A percentile compares a stretch with the other conserved stretches of the same genome.
Evolutionary conservation across 2,888 invertebrate genomes (phyloP).

Genomic region (Agrochola litura): DNA sequence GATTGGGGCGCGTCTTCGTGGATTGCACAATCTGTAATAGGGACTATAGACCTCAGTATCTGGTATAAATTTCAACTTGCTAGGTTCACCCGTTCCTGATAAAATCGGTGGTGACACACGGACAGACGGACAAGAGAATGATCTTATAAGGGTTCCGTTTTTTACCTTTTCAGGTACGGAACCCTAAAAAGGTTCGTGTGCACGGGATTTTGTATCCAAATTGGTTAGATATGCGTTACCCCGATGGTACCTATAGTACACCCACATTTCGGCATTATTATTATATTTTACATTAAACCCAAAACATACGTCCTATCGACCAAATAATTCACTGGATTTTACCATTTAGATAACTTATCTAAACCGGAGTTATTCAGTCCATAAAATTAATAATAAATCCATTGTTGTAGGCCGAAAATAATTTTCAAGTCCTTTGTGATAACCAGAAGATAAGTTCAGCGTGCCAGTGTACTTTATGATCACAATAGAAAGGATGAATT

Average conservation of each 20-base stretch:
- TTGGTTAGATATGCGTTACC: too few relatives aligned
- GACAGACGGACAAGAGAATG: too few relatives aligned
- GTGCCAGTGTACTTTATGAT: slow-evolving; percentile 44
- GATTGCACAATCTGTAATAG: too few relatives aligned
- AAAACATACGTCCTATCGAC: neutral
- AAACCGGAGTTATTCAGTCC: slow-evolving; percentile 11
- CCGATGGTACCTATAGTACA: neutral
- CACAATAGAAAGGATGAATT: slow-evolving; percentile 48
- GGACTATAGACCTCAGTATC: too few relatives aligned
- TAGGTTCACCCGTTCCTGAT: too few relatives aligned
- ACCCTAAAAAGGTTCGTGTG: too few relatives aligned
- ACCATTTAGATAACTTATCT: slow-evolving; percentile 17
- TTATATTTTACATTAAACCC: neutral
- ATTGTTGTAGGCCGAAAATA: slow-evolving; percentile 39
- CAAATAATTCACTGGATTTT: neutral
- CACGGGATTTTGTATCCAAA: too few relatives aligned
- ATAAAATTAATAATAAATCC: slow-evolving; percentile 43
- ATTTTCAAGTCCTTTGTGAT: slow-evolving; percentile 43
- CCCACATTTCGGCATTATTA: neutral
- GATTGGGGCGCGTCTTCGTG: too few relatives aligned
- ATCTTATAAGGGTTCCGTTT: too few relatives aligned
- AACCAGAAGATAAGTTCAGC: slow-evolving; percentile 50
- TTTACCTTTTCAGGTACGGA: too few relatives aligned
- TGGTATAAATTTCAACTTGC: too few relatives aligned
- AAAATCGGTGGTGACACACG: too few relatives aligned